phyloP scores from a whole-genome alignment of 1,140 invertebrate species.

The Bombus polaris region DNA sequence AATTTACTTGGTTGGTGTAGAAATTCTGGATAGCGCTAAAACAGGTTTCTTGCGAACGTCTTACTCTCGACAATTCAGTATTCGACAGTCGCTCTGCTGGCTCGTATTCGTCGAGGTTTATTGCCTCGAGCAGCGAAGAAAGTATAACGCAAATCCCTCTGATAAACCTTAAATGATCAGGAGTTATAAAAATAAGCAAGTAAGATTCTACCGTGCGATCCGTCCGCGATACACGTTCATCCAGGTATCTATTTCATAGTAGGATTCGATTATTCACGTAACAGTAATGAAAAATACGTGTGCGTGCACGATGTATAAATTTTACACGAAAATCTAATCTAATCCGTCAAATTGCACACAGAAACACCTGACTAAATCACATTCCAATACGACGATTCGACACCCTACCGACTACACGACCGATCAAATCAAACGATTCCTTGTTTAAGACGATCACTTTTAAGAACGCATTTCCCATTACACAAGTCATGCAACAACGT shows the following conservation, averaged over 20 bases:
- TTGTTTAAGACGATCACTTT: not conserved
- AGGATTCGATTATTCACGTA: not conserved
- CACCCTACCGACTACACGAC: not conserved
- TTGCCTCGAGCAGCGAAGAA: slow-evolving; percentile 50
- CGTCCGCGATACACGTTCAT: not conserved
- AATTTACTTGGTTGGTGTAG: slow-evolving; percentile 26
- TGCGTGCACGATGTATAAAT: not conserved
- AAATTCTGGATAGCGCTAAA: slow-evolving; percentile 44
- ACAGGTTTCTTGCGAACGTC: slow-evolving; percentile 58
- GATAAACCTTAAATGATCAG: slow-evolving; percentile 49
- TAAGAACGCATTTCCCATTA: not conserved
- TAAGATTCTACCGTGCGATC: not conserved
- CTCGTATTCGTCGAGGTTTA: slow-evolving; percentile 40
- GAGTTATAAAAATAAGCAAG: slow-evolving; percentile 14
- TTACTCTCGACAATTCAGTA: slow-evolving; percentile 40
- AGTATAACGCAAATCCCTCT: slow-evolving; percentile 50
- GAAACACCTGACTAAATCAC: slow-evolving; percentile 17
- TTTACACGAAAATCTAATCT: not conserved
- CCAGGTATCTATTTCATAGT: not conserved
- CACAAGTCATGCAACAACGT: not conserved
- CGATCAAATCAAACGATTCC: not conserved
- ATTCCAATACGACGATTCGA: slow-evolving; percentile 14
- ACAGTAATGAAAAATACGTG: not conserved
- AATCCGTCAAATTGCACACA: not conserved
- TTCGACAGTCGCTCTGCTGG: slow-evolving; percentile 42